Evolutionary conservation across 2,888 invertebrate genomes (phyloP), one percentile per base, ranked within the genome.

Genomic region (Euspilapteryx auroguttella): DNA sequence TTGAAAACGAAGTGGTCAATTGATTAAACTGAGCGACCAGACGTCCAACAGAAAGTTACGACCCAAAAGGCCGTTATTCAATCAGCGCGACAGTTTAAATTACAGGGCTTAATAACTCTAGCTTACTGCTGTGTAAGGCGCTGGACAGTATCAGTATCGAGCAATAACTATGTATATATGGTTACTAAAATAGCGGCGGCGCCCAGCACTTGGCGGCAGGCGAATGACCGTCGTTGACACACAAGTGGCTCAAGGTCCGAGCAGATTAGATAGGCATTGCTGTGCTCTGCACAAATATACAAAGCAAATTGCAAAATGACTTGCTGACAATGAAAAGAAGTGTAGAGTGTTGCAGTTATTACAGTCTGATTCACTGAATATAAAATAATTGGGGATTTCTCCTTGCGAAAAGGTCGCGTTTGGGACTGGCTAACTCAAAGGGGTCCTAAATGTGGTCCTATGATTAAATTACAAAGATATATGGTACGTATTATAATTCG

Each of bases 191-290:
- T n/a, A n/a, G n/a, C n/a, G n/a, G n/a, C n/a, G n/a, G n/a, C n/a
- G n/a, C n/a, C n/a, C n/a, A n/a, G n/a, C n/a, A n/a, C n/a, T n/a
- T n/a, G n/a, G n/a, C 55, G 50, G 49, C 43, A 51, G 71, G 62
- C 50, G 62, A 73, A 66, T 61, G 71, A 73, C 73, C 75, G 69
- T 44, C 53, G 52, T 62, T 71, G 73, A 71, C 73, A 73, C 57
- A 68, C 59, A 68, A 68, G 57, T 55, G 51, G 71, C 69, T 62
- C 75, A 75, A 73, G 75, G 75, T 56, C 68, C 50, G 54, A 36
- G 43, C 48, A 64, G 73, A 73, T 73, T 71, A 71, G 71, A 73
- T 73, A 71, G 64, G 53, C 50, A 44, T 47, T 26, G 26, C 26
- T n/a, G 17, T 20, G 26, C 15, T 12, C 14, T 14, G 17, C n/a